phyloP scores from a whole-genome alignment of 2,113 vertebrate genomes.

The Sarotherodon lohbergeri region DNA sequence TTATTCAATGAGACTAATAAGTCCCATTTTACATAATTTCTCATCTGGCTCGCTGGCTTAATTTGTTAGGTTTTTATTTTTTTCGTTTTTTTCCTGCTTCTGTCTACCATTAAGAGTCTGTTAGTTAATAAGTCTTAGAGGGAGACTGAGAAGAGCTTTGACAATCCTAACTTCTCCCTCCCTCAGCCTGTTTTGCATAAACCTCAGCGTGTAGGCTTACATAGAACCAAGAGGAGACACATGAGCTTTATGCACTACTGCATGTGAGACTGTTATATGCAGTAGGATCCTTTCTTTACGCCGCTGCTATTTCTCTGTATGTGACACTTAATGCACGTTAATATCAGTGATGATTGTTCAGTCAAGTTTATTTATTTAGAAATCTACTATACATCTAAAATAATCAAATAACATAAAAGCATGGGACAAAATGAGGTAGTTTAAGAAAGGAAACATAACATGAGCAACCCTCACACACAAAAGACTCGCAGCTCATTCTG shows the following conservation, averaged over 20 bases:
- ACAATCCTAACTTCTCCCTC: not conserved
- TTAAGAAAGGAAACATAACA: not conserved
- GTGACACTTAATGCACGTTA: not conserved
- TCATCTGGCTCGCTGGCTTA: slow-evolving; percentile 46
- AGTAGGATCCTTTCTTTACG: not conserved
- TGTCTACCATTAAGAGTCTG: not conserved
- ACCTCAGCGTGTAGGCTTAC: not conserved
- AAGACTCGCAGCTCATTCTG: not conserved
- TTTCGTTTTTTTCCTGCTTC: not conserved
- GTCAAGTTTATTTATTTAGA: not conserved
- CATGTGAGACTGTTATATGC: not conserved
- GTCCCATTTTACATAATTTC: slow-evolving; percentile 46
- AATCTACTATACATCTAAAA: not conserved
- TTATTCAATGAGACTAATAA: slow-evolving; percentile 23
- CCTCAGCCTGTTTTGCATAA: not conserved
- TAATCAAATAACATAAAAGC: not conserved
- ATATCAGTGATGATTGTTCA: not conserved
- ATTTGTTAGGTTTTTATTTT: slow-evolving; percentile 28
- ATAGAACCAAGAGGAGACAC: not conserved
- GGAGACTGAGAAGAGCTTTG: slow-evolving; percentile 5
- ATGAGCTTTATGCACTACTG: not conserved
- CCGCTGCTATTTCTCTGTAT: not conserved
- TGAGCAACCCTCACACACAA: not conserved
- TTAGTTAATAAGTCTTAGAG: slow-evolving; percentile 37
- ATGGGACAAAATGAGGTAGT: not conserved